phyloP scores from a whole-genome alignment of 2,797 vertebrate species.

The Sternotherus odoratus region DNA sequence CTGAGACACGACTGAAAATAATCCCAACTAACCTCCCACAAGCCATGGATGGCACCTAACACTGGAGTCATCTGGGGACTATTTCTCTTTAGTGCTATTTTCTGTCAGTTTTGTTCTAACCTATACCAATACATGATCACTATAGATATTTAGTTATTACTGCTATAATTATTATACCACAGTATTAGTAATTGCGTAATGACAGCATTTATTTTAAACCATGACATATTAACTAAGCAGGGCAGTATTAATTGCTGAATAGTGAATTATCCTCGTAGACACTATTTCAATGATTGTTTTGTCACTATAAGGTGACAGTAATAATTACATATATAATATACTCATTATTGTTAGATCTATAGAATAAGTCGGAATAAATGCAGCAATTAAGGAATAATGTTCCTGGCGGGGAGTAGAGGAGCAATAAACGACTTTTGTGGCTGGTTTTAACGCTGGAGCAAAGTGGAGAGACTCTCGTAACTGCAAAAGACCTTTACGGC shows the following conservation, averaged over 20 bases:
- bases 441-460: background rate
- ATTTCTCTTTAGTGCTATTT: background rate
- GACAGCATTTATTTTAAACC: slow-evolving; percentile 68
- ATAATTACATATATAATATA: slow-evolving; percentile 76
- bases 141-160: slow-evolving; percentile 68
- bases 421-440: background rate
- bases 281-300: slow-evolving; percentile 74
- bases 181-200: slow-evolving; percentile 67
- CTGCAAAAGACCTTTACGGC: background rate
- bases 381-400: slow-evolving; percentile 69
- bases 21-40: background rate
- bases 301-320: slow-evolving; percentile 71
- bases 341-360: slow-evolving; percentile 73
- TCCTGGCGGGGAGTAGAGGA: slow-evolving; percentile 48
- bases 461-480: background rate
- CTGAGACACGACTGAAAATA: background rate
- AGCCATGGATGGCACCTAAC: background rate
- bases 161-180: slow-evolving; percentile 59
- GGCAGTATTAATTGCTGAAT: slow-evolving; percentile 65
- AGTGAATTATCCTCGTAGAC: slow-evolving; percentile 72
- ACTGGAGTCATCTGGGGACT: background rate
- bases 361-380: slow-evolving; percentile 70
- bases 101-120: background rate
- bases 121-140: background rate
- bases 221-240: slow-evolving; percentile 65